These are phyloP conservation scores for Littorina saxatilis DNA, from an alignment of 1,140 invertebrate genomes.

Conservation along the genomic window DNA sequence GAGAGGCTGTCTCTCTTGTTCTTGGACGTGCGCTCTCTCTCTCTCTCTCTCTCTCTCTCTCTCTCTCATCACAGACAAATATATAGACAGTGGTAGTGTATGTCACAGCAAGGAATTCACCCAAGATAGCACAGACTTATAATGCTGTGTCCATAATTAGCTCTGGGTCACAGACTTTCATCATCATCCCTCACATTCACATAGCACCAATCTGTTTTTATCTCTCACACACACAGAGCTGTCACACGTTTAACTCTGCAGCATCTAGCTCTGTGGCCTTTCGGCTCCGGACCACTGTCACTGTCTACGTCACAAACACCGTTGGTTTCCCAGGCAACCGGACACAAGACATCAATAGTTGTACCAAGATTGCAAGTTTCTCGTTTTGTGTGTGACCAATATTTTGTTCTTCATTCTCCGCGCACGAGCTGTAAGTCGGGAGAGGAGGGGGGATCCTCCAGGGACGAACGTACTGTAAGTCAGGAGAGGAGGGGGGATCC, in stretches of 20 bases:
- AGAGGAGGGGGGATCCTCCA: no score
- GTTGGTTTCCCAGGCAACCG: slow-evolving; percentile 53
- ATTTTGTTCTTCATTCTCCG: no score
- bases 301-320: slow-evolving; percentile 1
- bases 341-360: slow-evolving; percentile 59
- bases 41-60: not conserved
- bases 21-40: no score
- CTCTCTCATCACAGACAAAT: not conserved
- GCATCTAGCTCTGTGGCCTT: not conserved
- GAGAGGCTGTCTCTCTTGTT: no score
- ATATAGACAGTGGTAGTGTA: no score
- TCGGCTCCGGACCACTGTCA: not conserved
- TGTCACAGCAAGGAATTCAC: not conserved
- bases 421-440: no score
- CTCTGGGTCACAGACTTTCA: no score
- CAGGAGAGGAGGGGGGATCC: no score
- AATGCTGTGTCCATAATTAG: not conserved
- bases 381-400: slow-evolving; percentile 25
- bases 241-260: no score
- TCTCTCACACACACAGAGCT: not conserved
- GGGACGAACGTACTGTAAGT: no score
- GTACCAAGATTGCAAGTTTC: slow-evolving; percentile 4
- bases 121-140: not conserved
- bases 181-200: no score
- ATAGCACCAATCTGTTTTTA: no score